A percentile compares a stretch with the other conserved stretches of the same genome.
Evolutionary conservation across 1,140 invertebrate species (phyloP).

Genomic region (Hetaerina americana): DNA sequence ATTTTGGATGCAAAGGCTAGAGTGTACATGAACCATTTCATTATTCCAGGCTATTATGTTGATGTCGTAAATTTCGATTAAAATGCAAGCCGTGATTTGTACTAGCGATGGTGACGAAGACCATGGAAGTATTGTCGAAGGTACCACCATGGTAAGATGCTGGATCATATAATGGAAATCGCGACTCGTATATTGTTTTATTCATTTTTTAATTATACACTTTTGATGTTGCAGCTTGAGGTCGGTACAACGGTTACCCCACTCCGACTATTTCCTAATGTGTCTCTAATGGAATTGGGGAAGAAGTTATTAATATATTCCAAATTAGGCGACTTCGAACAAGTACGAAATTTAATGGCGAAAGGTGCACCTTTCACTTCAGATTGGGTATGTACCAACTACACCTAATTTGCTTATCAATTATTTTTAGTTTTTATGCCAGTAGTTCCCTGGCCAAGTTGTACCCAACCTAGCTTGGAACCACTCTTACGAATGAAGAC

Average conservation of each 20-base stretch:
- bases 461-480: too few relatives aligned
- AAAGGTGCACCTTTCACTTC: slow-evolving; percentile 83
- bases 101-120: background rate
- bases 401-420: background rate
- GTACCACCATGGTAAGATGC: background rate
- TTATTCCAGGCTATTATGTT: too few relatives aligned
- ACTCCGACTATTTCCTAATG: slow-evolving; percentile 16
- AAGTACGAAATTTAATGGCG: slow-evolving; percentile 64
- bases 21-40: too few relatives aligned
- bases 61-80: too few relatives aligned
- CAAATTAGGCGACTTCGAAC: slow-evolving; percentile 59
- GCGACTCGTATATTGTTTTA: background rate
- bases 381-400: slow-evolving; percentile 58
- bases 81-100: slow-evolving; percentile 1
- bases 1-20: too few relatives aligned
- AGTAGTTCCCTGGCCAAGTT: too few relatives aligned
- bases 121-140: background rate
- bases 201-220: background rate
- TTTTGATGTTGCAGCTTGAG: background rate
- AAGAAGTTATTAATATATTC: slow-evolving; percentile 68
- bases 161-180: background rate
- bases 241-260: background rate
- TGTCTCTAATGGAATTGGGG: slow-evolving; percentile 57
- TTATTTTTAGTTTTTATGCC: background rate
- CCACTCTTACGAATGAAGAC: too few relatives aligned